phyloP scores from a whole-genome alignment of 2,797 vertebrate genomes.

The Enteromius anoplus region DNA sequence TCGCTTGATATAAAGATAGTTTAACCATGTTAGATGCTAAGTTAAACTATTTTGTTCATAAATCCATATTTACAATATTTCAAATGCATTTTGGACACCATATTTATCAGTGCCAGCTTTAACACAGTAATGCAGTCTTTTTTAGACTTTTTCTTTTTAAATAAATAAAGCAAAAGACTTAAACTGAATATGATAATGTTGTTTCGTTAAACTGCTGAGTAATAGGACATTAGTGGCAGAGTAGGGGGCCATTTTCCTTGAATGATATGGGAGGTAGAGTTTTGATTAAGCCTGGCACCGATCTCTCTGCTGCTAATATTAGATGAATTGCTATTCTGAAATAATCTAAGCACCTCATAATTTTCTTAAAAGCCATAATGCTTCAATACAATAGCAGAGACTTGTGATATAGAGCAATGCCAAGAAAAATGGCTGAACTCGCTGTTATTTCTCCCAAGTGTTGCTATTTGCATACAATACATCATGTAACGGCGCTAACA shows the following conservation, averaged over 20 bases:
- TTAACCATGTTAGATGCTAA: neutral
- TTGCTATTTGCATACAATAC: constrained; percentile 18
- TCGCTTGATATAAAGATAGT: neutral
- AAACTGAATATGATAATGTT: constrained; percentile 15
- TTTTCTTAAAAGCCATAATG: constrained; percentile 45
- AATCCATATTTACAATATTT: neutral
- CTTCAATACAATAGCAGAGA: constrained; percentile 22
- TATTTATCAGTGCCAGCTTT: neutral
- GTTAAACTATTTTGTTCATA: neutral
- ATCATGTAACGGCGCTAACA: neutral
- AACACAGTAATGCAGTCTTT: neutral
- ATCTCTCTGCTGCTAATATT: constrained; percentile 39
- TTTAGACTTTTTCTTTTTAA: neutral
- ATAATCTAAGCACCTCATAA: constrained; percentile 46
- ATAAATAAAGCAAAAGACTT: neutral
- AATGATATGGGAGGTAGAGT: constrained; percentile 11
- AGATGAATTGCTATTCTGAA: constrained; percentile 42
- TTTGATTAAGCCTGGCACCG: constrained; percentile 25
- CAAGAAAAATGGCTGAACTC: constrained; percentile 24
- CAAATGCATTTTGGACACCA: neutral
- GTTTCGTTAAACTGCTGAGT: constrained; percentile 22
- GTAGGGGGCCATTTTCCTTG: constrained; percentile 6
- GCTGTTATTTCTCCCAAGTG: neutral
- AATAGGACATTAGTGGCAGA: constrained; percentile 7
- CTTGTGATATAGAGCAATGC: constrained; percentile 10